Percentiles rank a stretch among this genome's conserved stretches.
Evolutionary conservation across 2,113 vertebrate species (phyloP).

Genomic region (Cyprinodon variegatus): DNA sequence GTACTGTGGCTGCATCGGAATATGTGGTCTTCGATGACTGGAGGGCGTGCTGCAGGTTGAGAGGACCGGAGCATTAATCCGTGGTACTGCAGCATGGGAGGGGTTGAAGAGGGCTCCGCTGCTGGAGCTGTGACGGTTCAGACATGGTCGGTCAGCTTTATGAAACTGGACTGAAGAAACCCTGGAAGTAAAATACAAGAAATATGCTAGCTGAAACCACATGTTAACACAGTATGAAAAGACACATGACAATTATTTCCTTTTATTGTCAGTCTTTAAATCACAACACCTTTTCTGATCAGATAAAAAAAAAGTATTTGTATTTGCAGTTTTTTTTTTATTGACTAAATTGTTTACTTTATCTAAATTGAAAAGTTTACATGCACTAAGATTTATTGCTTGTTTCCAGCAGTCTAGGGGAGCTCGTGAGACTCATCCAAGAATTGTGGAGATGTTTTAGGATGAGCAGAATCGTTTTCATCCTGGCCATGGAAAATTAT

Average conservation of each 20-base stretch:
- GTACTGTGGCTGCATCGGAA: conserved; percentile 52
- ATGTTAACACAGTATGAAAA: neutral
- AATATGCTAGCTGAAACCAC: neutral
- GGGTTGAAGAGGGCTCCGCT: conserved; percentile 77
- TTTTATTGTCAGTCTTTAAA: neutral
- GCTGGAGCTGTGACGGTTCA: conserved; percentile 80
- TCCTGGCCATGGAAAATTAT: too few species aligned
- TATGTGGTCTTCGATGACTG: conserved; percentile 70
- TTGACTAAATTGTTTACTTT: neutral
- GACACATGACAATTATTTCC: neutral
- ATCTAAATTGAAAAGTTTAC: neutral
- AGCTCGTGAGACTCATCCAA: too few species aligned
- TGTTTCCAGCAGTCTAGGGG: too few species aligned
- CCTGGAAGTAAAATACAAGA: conserved; percentile 48
- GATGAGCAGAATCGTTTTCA: too few species aligned
- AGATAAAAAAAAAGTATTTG: neutral
- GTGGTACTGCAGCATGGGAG: conserved; percentile 50
- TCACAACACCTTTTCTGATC: neutral
- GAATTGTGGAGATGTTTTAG: too few species aligned
- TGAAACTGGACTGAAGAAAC: conserved; percentile 78
- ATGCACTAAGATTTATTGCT: neutral
- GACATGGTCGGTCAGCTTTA: conserved; percentile 74
- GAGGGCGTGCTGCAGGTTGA: conserved; percentile 80
- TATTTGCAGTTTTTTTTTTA: neutral
- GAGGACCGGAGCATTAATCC: conserved; percentile 59